Base-by-base conservation (phyloP, 37 sponge, comb jelly and placozoan species). In the Aplysina aerophoba region DNA sequence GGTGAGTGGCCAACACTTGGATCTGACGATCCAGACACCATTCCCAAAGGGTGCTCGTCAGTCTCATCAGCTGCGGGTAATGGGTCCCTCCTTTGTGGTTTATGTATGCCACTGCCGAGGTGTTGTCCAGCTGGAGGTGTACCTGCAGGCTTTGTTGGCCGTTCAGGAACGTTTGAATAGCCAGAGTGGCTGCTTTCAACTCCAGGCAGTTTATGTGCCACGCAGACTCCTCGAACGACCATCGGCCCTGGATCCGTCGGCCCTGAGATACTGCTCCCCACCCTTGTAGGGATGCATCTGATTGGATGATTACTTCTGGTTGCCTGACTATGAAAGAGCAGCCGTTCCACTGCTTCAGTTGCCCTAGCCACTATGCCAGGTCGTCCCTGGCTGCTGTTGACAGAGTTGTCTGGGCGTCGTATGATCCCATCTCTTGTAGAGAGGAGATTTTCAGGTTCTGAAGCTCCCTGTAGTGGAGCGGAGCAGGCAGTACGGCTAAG, bases 161-260 rank as follows among this genome's bases (percentile, higher is more conserved):
- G 4, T 72, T 4, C 21, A 6, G 3, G 38, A 27, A 68, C 37
- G 83, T 36, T 14, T 82, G 36, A 31, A 82, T 71, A n/a, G 83
- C 83, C 39, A 82, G 15, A 27, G 73, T 35, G 21, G 36, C 73
- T 57, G 81, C 81, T 8, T 37, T n/a, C 20, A 80, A 4, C 81
- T 80, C 81, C 81, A 80, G 14, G 16, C n/a, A 54, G 81, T 80
- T 80, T 54, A 80, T 80, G 81, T 80, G 81, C 6, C 22, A 40
- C 33, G 27, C 21, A 6, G 81, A 36, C 81, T 80, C 81, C 55
- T 35, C 57, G 4, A 22, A 22, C 14, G 81, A 80, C 81, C 81
- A 80, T 35, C 6, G 59, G 3, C 57, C 81, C 6, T 28, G 55
- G 30, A 53, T 80, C 21, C 21, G 12, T 4, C 58, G 31, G 33